Evolutionary conservation across 2,888 invertebrate genomes (phyloP).

Genomic region (Meghimatium bilineatum): DNA sequence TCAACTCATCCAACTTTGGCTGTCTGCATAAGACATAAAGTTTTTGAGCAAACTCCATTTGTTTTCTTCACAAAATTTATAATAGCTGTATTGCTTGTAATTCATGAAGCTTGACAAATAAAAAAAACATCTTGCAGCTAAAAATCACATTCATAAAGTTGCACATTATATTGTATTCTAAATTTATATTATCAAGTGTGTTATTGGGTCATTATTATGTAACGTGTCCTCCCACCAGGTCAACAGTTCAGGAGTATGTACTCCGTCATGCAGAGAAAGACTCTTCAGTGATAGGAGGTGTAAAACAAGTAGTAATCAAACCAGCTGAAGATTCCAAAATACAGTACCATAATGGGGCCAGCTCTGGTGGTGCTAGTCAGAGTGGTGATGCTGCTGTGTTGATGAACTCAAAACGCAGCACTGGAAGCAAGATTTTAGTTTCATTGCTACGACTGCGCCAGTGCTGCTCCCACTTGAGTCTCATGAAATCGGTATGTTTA

Average conservation of each 20-base stretch:
- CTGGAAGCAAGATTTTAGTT: slow-evolving; percentile 81
- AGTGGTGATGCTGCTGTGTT: not conserved
- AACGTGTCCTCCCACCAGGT: slow-evolving; percentile 58
- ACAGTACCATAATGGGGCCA: not conserved
- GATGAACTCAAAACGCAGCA: not conserved
- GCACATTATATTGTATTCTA: too few species aligned
- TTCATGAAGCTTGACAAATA: too few species aligned
- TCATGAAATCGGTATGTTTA: slow-evolving; percentile 83
- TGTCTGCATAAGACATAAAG: too few species aligned
- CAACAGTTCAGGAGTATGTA: slow-evolving; percentile 74
- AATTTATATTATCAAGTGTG: too few species aligned
- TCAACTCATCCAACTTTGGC: too few species aligned
- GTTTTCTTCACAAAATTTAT: too few species aligned
- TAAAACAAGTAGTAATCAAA: not conserved
- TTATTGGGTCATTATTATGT: too few species aligned
- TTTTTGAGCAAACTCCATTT: too few species aligned
- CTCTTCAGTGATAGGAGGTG: slow-evolving; percentile 31
- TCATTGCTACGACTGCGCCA: slow-evolving; percentile 90
- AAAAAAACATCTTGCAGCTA: too few species aligned
- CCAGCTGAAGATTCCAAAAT: slow-evolving; percentile 14
- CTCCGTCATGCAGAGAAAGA: slow-evolving; percentile 72
- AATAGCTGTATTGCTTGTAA: too few species aligned
- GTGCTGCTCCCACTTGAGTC: slow-evolving; percentile 90
- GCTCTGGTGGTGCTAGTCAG: slow-evolving; percentile 10
- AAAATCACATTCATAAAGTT: too few species aligned